Percentiles rank a stretch among this genome's conserved stretches.
Evolutionary conservation across 1,140 invertebrate genomes (phyloP).

Genomic region (Drosophila micromelanica): DNA sequence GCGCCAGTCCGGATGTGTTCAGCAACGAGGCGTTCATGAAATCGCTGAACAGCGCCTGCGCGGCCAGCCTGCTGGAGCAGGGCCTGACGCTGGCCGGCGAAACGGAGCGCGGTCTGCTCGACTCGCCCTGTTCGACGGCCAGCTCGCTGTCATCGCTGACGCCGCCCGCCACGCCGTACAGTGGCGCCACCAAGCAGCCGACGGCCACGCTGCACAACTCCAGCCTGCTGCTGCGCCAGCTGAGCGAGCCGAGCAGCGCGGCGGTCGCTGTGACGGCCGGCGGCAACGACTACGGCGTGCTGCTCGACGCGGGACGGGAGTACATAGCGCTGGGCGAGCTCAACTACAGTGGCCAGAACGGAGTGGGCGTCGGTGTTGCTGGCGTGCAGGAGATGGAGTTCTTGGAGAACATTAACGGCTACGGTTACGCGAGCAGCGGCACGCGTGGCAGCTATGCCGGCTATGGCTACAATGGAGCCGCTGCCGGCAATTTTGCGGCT

Average conservation of each 20-base stretch:
- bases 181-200: conserved; percentile 22
- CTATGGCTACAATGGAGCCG: conserved; percentile 54
- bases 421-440: conserved; percentile 38
- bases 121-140: conserved; percentile 77
- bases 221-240: conserved; percentile 62
- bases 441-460: conserved; percentile 36
- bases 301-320: conserved; percentile 68
- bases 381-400: conserved; percentile 66
- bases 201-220: conserved; percentile 28
- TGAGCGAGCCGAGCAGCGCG: conserved; percentile 57
- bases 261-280: neutral
- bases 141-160: conserved; percentile 78
- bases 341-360: conserved; percentile 44
- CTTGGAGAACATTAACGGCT: conserved; percentile 64
- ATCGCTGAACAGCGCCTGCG: conserved; percentile 76
- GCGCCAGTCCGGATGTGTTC: conserved; percentile 60
- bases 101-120: conserved; percentile 54
- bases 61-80: conserved; percentile 72
- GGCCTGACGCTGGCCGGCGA: conserved; percentile 55
- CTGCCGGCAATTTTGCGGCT: conserved; percentile 5
- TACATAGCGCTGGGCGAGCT: conserved; percentile 68
- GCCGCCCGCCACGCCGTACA: conserved; percentile 79
- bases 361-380: conserved; percentile 10
- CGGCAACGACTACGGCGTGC: conserved; percentile 59
- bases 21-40: conserved; percentile 81